phyloP scores from a whole-genome alignment of 2,888 invertebrate genomes.

The Gymnocheta viridis region DNA sequence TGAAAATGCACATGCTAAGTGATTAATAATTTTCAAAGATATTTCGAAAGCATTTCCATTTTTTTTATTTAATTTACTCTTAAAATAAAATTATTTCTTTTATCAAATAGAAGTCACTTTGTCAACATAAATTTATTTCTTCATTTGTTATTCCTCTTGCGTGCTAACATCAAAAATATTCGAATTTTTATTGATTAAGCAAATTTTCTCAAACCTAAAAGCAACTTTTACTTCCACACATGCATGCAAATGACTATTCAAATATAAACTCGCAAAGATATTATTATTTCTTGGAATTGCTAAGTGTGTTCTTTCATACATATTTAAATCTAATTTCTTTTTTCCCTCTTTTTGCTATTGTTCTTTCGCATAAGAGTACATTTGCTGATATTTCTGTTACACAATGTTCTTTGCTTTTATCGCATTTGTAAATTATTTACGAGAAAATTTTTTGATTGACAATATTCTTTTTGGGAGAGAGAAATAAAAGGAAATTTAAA shows the following conservation, averaged over 20 bases:
- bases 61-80: not conserved
- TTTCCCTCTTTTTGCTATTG: not conserved
- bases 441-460: constrained; percentile 42
- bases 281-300: not conserved
- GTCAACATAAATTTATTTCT: not conserved
- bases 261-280: not conserved
- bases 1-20: no score
- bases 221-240: no score
- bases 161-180: not conserved
- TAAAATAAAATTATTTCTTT: not conserved
- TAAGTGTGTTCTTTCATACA: not conserved
- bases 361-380: not conserved
- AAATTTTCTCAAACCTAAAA: not conserved
- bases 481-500: not conserved
- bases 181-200: not conserved
- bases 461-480: constrained; percentile 22
- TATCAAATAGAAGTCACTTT: not conserved
- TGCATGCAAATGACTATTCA: no score
- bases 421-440: no score
- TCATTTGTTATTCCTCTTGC: not conserved
- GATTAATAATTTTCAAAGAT: no score
- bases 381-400: not conserved
- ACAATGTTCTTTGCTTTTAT: no score
- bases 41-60: no score
- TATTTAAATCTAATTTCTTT: not conserved